These are phyloP conservation scores for Falco punctatus DNA, from an alignment of 2,113 vertebrate genomes.

Conservation along the genomic window DNA sequence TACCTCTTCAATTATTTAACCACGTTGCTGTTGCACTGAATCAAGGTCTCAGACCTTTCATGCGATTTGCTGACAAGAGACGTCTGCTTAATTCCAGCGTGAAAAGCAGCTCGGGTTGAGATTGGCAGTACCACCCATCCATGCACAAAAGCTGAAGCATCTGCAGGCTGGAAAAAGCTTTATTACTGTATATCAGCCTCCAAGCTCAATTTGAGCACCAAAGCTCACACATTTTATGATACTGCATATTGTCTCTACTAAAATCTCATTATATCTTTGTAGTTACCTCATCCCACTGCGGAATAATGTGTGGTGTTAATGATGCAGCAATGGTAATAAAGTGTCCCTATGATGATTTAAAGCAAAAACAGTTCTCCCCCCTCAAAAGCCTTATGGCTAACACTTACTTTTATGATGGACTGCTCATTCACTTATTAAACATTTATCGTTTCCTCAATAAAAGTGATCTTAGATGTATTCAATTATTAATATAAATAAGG, in stretches of 20 bases:
- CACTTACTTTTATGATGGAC: slow-evolving; percentile 20
- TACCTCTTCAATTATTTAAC: background rate
- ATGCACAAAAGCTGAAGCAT: accelerated
- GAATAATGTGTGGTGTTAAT: slow-evolving; percentile 24
- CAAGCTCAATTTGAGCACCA: background rate
- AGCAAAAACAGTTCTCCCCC: slow-evolving; percentile 5
- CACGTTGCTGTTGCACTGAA: background rate
- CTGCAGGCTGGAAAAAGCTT: background rate
- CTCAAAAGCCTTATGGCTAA: background rate
- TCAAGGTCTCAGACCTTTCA: background rate
- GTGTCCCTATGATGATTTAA: slow-evolving; percentile 41
- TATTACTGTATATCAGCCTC: background rate
- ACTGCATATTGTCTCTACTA: background rate
- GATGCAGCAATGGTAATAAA: slow-evolving; percentile 17
- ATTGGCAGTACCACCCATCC: background rate
- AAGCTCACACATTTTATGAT: background rate
- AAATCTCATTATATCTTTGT: slow-evolving; percentile 46
- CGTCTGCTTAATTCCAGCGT: background rate
- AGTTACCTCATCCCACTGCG: slow-evolving; percentile 33
- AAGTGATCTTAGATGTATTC: slow-evolving; percentile 30
- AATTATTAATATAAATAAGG: slow-evolving; percentile 64
- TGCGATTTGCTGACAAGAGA: background rate
- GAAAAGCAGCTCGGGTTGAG: background rate
- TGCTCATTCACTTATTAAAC: slow-evolving; percentile 59
- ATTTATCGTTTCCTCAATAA: slow-evolving; percentile 58